Evolutionary conservation across 2,888 invertebrate genomes (phyloP), one percentile per base, ranked within the genome.

Genomic region (Leuctra nigra): DNA sequence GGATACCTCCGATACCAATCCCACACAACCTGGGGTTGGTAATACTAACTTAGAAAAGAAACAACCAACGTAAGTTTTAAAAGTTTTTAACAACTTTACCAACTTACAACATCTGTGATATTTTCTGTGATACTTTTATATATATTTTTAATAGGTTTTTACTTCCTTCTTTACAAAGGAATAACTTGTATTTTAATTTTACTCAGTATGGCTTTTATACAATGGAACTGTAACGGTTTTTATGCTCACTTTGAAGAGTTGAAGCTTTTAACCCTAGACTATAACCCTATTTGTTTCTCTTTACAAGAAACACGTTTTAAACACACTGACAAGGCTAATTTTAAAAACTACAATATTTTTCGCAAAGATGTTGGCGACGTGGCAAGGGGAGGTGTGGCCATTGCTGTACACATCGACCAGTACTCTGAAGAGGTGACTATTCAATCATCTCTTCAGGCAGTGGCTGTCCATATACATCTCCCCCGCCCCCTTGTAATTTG

Each of bases 371-470:
- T 20, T 39, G 39, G 39, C 16, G 11, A 20, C 13, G 23, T 23
- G 7, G 46, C 46, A 9, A 16, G 23, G 9, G 24, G 46, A 9
- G 46, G 46, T 14, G 46, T 46, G 24, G 46, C 46, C n/a, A 23
- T 23, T 16, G 24, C 24, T 9, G 46, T 46, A 7, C 22, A 2
- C 20, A 22, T 22, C 24, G 11, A 1, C 6, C 7, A 22, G n/a
- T 46, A 20, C 24, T 20, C 46, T 22, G 23, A 13, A 20, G n/a
- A 6, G 22, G 14, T 46, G 46, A 20, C 46, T 9, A 20, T 46
- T 23, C 20, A 20, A 41, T 18, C 41, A 46, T n/a, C 46, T 46
- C 24, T 46, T 22, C 46, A 46, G 24, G 46, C 46, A 46, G 46
- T 46, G 22, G 46, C 46, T 4, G 4, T 46, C 46, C 22, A 14